A percentile compares a stretch with the other conserved stretches of the same genome.
Evolutionary conservation across 2,113 vertebrate species (phyloP).

Genomic region (Eleginops maclovinus): DNA sequence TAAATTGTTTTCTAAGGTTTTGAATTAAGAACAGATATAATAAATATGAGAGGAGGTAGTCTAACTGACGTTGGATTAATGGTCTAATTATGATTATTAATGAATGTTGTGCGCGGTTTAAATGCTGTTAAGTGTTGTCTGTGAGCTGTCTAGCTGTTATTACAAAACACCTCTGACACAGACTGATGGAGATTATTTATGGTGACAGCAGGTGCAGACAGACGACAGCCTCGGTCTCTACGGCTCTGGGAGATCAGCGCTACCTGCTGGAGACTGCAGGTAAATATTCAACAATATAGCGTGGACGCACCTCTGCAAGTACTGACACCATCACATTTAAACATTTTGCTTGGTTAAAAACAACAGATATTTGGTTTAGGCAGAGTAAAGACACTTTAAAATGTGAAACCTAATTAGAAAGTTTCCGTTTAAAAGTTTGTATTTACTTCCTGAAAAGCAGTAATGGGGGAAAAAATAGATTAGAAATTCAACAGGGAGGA

Average conservation of each 20-base stretch:
- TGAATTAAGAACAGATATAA: neutral
- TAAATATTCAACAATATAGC: slow-evolving; percentile 2
- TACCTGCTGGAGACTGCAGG: slow-evolving; percentile 54
- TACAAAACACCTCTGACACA: slow-evolving; percentile 12
- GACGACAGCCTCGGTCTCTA: neutral
- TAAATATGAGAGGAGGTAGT: neutral
- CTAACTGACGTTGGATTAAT: slow-evolving; percentile 3
- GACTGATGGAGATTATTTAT: slow-evolving; percentile 10
- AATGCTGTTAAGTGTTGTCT: neutral
- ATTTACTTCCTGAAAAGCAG: neutral
- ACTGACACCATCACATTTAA: too few species aligned
- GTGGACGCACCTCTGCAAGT: neutral
- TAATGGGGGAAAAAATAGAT: neutral
- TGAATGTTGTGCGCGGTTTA: neutral
- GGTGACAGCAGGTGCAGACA: slow-evolving; percentile 24
- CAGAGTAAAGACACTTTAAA: neutral
- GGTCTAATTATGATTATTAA: slow-evolving; percentile 4
- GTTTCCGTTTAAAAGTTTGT: neutral
- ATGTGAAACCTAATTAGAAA: neutral
- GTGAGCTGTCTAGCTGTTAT: neutral
- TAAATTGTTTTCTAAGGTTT: slow-evolving; percentile 12
- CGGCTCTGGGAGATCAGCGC: slow-evolving; percentile 41
- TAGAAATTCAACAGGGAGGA: neutral
- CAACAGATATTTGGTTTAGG: neutral
- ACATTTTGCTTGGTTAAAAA: neutral